Evolutionary conservation across 1,140 invertebrate species (phyloP).

Genomic region (Pogonomyrmex barbatus): DNA sequence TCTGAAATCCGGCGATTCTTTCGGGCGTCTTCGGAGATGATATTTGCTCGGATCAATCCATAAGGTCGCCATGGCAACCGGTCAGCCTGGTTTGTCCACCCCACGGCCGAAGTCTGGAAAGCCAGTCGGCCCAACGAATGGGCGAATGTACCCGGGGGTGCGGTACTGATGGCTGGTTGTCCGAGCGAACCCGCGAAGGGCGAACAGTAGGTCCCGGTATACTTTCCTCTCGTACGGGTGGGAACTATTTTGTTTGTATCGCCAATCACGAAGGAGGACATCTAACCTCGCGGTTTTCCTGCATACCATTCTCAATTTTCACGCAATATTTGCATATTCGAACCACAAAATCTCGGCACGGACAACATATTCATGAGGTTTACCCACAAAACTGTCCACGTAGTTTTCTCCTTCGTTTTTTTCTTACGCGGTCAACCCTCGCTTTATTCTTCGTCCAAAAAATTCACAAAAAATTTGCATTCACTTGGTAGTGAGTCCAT

Average conservation of each 20-base stretch:
- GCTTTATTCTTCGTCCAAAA: not conserved
- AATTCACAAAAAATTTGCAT: not conserved
- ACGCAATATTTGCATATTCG: conserved; percentile 58
- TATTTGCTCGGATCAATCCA: conserved; percentile 86
- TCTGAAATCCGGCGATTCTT: conserved; percentile 84
- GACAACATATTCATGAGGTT: conserved; percentile 74
- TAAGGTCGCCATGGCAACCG: conserved; percentile 85
- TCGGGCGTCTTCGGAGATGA: conserved; percentile 85
- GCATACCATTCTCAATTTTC: conserved; percentile 32
- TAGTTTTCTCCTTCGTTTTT: conserved; percentile 33
- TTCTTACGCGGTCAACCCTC: conserved; percentile 33
- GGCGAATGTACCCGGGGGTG: conserved; percentile 74
- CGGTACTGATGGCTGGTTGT: conserved; percentile 70
- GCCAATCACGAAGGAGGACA: conserved; percentile 44
- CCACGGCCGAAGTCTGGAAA: conserved; percentile 77
- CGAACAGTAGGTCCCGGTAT: conserved; percentile 43
- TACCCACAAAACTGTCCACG: conserved; percentile 72
- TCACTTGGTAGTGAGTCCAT: not conserved
- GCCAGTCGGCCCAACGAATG: conserved; percentile 74
- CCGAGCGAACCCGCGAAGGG: conserved; percentile 66
- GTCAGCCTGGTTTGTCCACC: conserved; percentile 83
- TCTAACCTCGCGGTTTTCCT: not conserved
- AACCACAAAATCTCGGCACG: conserved; percentile 57
- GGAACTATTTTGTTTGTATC: conserved; percentile 40
- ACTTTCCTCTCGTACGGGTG: conserved; percentile 29